These are phyloP conservation scores for Cryptocephalus primarius DNA, from an alignment of 2,888 invertebrate species.

Conservation along the genomic window DNA sequence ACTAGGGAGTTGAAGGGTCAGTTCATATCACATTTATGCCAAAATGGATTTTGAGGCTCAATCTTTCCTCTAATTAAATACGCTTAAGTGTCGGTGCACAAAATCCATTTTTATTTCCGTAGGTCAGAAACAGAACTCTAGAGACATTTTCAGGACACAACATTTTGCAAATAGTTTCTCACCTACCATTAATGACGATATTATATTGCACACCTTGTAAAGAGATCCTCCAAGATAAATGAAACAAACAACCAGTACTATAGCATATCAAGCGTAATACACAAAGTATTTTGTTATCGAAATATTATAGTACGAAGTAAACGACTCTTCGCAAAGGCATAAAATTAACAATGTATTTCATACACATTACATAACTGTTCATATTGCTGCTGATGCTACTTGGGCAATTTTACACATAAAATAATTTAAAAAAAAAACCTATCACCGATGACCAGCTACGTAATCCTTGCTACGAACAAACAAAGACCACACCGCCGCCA, in stretches of 20 bases:
- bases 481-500: too few species aligned
- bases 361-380: too few species aligned
- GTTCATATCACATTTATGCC: slow-evolving; percentile 29
- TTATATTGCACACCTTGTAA: slow-evolving; percentile 20
- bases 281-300: too few species aligned
- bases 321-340: too few species aligned
- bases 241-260: slow-evolving; percentile 3
- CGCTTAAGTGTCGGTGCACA: slow-evolving; percentile 12
- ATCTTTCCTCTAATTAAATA: slow-evolving; percentile 12
- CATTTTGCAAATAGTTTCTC: too few species aligned
- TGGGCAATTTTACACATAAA: slow-evolving; percentile 3
- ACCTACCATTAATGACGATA: not conserved
- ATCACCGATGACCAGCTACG: too few species aligned
- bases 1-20: slow-evolving; percentile 21
- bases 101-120: slow-evolving; percentile 18
- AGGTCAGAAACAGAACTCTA: not conserved
- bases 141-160: not conserved
- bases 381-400: too few species aligned
- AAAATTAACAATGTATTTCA: too few species aligned
- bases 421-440: slow-evolving; percentile 2
- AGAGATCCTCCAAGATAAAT: slow-evolving; percentile 13
- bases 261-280: slow-evolving; percentile 4
- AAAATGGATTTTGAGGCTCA: slow-evolving; percentile 28
- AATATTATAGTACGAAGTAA: too few species aligned
- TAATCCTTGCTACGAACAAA: too few species aligned